These are phyloP conservation scores for Emberiza fucata DNA, from an alignment of 2,113 vertebrate genomes.

Conservation along the genomic window DNA sequence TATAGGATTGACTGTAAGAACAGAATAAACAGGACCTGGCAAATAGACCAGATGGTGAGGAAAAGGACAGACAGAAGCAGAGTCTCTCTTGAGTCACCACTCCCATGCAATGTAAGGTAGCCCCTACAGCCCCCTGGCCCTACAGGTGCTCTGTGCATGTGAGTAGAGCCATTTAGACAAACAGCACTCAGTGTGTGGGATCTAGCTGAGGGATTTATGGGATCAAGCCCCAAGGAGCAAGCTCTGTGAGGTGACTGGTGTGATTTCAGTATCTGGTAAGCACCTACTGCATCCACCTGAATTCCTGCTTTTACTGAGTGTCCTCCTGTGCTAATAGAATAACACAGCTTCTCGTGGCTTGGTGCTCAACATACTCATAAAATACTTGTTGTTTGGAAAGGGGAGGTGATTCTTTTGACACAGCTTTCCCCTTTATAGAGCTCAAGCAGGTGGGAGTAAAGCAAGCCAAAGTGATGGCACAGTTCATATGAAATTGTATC, in stretches of 20 bases:
- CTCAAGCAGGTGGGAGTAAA: not conserved
- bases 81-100: not conserved
- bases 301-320: not conserved
- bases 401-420: not conserved
- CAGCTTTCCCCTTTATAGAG: not conserved
- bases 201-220: not conserved
- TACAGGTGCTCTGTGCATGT: not conserved
- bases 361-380: not conserved
- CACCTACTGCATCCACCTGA: not conserved
- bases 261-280: not conserved
- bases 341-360: not conserved
- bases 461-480: not conserved
- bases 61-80: not conserved
- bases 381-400: not conserved
- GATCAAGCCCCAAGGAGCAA: not conserved
- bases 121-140: not conserved
- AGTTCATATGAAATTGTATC: not conserved
- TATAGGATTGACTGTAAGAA: not conserved
- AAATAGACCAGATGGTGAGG: not conserved
- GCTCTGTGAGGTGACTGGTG: not conserved
- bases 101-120: not conserved
- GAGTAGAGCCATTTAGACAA: not conserved
- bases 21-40: not conserved
- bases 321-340: not conserved
- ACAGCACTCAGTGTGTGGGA: not conserved